Evolutionary conservation across 2,888 invertebrate genomes (phyloP).

Genomic region (Sinodicranocentrus sp.): DNA sequence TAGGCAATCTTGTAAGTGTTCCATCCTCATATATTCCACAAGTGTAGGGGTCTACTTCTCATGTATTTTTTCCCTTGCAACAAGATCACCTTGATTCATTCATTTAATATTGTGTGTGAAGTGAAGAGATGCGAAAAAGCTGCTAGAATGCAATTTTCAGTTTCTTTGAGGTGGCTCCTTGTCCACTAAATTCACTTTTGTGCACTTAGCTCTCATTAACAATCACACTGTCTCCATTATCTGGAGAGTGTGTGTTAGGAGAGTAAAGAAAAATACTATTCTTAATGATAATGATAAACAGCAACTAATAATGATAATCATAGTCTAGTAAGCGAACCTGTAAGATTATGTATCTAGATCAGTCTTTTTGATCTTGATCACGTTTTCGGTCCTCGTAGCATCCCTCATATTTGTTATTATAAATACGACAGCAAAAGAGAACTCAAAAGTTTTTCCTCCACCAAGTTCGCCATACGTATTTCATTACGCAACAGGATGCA

Average conservation of each 20-base stretch:
- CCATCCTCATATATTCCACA: background rate
- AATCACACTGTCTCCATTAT: background rate
- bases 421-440: background rate
- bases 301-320: slow-evolving; percentile 42
- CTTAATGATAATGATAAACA: slow-evolving; percentile 58
- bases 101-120: slow-evolving; percentile 22
- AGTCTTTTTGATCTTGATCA: slow-evolving; percentile 16
- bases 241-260: background rate
- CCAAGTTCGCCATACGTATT: background rate
- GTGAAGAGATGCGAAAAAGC: background rate
- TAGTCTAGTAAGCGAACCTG: background rate
- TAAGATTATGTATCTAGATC: slow-evolving; percentile 47
- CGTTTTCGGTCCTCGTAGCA: too few species aligned
- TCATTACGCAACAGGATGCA: slow-evolving; percentile 27
- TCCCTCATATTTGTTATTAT: slow-evolving; percentile 14
- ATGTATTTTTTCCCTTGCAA: slow-evolving; percentile 31
- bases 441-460: background rate
- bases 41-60: background rate
- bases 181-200: background rate
- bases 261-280: background rate
- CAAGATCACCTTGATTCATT: slow-evolving; percentile 62
- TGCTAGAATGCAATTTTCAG: too few species aligned
- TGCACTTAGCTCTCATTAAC: background rate
- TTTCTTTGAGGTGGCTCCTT: slow-evolving; percentile 3
- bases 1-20: slow-evolving; percentile 33